These are phyloP conservation scores for Drosophila helvetica DNA, from an alignment of 2,888 invertebrate genomes.

Conservation along the genomic window DNA sequence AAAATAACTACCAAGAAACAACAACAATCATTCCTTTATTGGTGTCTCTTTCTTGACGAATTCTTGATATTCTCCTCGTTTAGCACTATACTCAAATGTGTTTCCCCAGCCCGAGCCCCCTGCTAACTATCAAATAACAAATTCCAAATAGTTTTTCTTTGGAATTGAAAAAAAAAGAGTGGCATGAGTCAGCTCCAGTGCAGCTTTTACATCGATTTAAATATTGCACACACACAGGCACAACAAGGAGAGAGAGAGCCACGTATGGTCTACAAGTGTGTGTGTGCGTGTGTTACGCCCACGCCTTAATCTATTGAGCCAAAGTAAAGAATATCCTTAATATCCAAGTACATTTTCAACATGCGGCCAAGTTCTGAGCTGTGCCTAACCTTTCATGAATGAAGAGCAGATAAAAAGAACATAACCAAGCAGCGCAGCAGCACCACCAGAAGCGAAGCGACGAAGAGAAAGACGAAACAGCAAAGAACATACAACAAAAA, in stretches of 20 bases:
- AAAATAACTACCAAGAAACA: neutral
- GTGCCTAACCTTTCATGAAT: slow-evolving; percentile 55
- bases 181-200: slow-evolving; percentile 62
- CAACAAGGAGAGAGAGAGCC: slow-evolving; percentile 1
- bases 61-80: slow-evolving; percentile 25
- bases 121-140: slow-evolving; percentile 43
- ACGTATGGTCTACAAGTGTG: slow-evolving; percentile 13
- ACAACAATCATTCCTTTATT: neutral
- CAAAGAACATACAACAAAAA: slow-evolving; percentile 53
- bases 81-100: slow-evolving; percentile 12
- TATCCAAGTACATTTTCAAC: slow-evolving; percentile 18
- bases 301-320: slow-evolving; percentile 41
- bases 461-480: slow-evolving; percentile 16
- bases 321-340: slow-evolving; percentile 20
- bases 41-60: neutral
- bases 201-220: slow-evolving; percentile 35
- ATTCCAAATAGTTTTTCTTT: slow-evolving; percentile 47
- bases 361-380: slow-evolving; percentile 36
- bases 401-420: slow-evolving; percentile 25
- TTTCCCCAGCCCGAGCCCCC: neutral
- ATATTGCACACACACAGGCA: slow-evolving; percentile 17
- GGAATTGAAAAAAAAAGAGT: slow-evolving; percentile 61
- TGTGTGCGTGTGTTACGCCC: slow-evolving; percentile 21
- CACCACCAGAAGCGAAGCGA: slow-evolving; percentile 14
- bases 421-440: slow-evolving; percentile 26